phyloP scores from a whole-genome alignment of 2,797 vertebrate species.

The Streptopelia turtur region DNA sequence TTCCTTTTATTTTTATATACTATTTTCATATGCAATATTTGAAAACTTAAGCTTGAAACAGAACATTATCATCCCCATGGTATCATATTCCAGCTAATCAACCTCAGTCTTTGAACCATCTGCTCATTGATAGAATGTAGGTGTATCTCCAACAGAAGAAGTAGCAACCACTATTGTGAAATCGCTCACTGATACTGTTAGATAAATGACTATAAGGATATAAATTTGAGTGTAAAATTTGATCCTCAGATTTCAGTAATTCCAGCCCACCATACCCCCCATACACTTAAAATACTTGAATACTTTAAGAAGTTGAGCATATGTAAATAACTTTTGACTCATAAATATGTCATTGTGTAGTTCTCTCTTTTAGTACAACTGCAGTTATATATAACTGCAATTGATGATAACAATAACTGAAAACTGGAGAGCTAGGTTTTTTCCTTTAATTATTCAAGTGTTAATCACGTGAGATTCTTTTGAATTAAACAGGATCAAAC shows the following conservation, averaged over 20 bases:
- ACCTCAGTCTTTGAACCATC: background rate
- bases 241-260: background rate
- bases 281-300: background rate
- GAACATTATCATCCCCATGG: accelerated
- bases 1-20: background rate
- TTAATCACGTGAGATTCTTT: background rate
- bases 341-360: background rate
- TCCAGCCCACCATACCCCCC: background rate
- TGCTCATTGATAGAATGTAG: background rate
- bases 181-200: background rate
- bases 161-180: background rate
- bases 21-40: background rate
- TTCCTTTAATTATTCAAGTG: background rate
- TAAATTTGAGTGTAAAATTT: background rate
- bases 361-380: background rate
- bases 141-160: background rate
- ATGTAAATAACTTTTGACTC: background rate
- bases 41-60: background rate
- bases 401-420: background rate
- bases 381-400: background rate
- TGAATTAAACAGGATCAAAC: background rate
- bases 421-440: background rate
- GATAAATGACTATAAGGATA: background rate
- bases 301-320: background rate
- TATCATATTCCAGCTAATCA: background rate